A percentile compares a stretch with the other conserved stretches of the same genome.
Evolutionary conservation across 2,888 invertebrate genomes (phyloP).

Genomic region (Trisateles emortualis): DNA sequence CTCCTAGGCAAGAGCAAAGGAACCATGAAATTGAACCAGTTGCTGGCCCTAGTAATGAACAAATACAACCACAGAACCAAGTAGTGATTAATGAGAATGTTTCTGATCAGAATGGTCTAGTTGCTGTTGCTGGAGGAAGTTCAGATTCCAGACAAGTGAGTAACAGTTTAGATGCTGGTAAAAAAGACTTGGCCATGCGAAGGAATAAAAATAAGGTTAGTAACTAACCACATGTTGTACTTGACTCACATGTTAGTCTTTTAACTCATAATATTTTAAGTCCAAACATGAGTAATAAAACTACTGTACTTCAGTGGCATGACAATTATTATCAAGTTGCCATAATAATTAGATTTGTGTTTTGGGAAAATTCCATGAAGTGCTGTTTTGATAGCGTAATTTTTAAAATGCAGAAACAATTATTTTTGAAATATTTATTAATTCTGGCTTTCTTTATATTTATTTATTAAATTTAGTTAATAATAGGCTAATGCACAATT

Average conservation of each 20-base stretch:
- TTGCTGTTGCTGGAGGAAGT: constrained; percentile 56
- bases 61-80: constrained; percentile 45
- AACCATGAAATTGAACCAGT: constrained; percentile 68
- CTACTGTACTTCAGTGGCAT: too few species aligned
- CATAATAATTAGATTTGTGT: too few species aligned
- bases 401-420: too few species aligned
- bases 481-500: too few species aligned
- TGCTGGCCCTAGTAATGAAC: constrained; percentile 80
- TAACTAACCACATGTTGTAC: neutral
- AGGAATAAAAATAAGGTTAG: constrained; percentile 76
- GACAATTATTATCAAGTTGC: too few species aligned
- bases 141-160: constrained; percentile 56
- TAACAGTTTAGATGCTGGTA: constrained; percentile 63
- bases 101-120: constrained; percentile 48
- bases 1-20: constrained; percentile 56
- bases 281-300: too few species aligned
- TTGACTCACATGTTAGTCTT: neutral
- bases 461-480: too few species aligned
- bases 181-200: constrained; percentile 70
- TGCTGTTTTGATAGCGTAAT: too few species aligned
- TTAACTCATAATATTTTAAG: constrained; percentile 9
- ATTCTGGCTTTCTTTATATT: too few species aligned
- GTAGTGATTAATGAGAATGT: constrained; percentile 57
- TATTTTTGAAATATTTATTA: too few species aligned
- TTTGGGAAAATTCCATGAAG: too few species aligned